Conservation (phyloP, 2,113 vertebrate species). For the Clupea harengus region DNA sequence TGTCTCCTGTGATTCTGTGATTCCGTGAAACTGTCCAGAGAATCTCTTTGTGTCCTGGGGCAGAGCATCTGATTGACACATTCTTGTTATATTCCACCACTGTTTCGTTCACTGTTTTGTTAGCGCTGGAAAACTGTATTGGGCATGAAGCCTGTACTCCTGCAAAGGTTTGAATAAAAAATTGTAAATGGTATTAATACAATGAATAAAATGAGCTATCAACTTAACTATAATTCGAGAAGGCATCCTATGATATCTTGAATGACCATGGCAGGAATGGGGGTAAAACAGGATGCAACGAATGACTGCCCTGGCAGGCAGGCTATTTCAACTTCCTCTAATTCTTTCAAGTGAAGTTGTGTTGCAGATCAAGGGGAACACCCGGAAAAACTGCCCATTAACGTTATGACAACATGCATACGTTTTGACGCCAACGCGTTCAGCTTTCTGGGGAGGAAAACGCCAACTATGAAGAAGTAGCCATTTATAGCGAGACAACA, state of each 20-base stretch:
- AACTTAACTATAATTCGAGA: neutral
- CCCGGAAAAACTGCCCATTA: neutral
- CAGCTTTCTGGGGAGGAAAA: neutral
- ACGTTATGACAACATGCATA: neutral
- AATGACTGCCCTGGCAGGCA: neutral
- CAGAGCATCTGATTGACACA: neutral
- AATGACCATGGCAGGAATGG: neutral
- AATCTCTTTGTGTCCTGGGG: neutral
- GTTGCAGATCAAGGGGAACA: neutral
- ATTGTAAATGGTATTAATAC: neutral
- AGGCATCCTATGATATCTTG: neutral
- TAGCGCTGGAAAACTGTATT: neutral
- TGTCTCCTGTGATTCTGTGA: neutral
- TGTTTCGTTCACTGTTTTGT: neutral
- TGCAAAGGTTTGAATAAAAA: conserved; percentile 8
- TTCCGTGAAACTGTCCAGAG: neutral
- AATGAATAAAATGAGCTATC: neutral
- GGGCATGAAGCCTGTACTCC: conserved; percentile 29
- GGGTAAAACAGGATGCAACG: neutral
- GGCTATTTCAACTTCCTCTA: neutral
- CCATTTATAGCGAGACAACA: neutral
- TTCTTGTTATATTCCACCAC: conserved; percentile 21
- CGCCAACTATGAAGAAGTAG: neutral
- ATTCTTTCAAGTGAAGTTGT: neutral
- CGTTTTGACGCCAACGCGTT: neutral